Conservation (phyloP, 2,113 vertebrate genomes). For the Emydura subglobosa region DNA sequence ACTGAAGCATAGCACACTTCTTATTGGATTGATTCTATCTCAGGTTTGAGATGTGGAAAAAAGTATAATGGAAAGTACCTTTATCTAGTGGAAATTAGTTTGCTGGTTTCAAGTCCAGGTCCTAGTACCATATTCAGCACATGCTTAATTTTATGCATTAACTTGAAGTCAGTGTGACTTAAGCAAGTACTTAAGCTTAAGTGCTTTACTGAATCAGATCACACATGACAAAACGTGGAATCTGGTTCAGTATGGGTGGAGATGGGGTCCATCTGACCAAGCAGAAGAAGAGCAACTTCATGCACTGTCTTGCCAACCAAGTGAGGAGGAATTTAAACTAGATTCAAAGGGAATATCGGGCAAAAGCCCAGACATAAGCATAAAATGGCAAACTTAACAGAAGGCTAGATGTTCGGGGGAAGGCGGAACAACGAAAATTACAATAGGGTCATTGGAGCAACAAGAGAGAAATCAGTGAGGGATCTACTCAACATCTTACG, state of each 20-base stretch:
- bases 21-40: constrained; percentile 42
- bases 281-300: not conserved
- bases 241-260: not conserved
- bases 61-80: not conserved
- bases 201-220: not conserved
- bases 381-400: too few relatives aligned
- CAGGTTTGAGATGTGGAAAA: not conserved
- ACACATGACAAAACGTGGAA: not conserved
- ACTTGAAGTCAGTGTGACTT: not conserved
- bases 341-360: not conserved
- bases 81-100: not conserved
- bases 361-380: too few relatives aligned
- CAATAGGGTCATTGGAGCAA: too few relatives aligned
- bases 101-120: not conserved
- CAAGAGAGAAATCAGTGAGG: too few relatives aligned
- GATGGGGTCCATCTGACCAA: not conserved
- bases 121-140: not conserved
- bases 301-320: not conserved
- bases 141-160: not conserved
- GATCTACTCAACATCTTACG: too few relatives aligned
- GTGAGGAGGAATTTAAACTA: not conserved
- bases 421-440: too few relatives aligned
- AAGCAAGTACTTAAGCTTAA: not conserved
- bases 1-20: constrained; percentile 28
- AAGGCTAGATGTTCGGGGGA: too few relatives aligned